Conservation (phyloP, 1,140 invertebrate species). For the Psilanteris sp. region DNA sequence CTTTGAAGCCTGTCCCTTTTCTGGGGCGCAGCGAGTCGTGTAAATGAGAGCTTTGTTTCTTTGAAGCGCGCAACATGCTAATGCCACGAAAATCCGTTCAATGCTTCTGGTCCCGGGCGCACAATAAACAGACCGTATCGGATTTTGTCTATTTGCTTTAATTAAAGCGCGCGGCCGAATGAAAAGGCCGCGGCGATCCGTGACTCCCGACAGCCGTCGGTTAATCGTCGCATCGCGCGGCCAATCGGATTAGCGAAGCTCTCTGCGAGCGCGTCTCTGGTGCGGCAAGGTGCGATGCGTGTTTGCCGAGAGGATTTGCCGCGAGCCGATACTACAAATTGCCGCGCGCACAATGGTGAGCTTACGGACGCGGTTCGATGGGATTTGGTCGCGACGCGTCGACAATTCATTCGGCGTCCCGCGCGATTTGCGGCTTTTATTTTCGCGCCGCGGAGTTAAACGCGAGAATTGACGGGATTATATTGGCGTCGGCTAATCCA, state of each 20-base stretch:
- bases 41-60: slow-evolving; percentile 46
- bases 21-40: slow-evolving; percentile 19
- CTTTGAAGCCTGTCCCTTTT: slow-evolving; percentile 42
- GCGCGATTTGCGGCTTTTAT: too few species aligned
- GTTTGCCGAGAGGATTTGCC: slow-evolving; percentile 35
- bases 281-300: slow-evolving; percentile 6
- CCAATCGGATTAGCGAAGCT: slow-evolving; percentile 51
- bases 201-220: slow-evolving; percentile 61
- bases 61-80: slow-evolving; percentile 30
- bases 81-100: slow-evolving; percentile 24
- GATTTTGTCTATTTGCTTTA: slow-evolving; percentile 17
- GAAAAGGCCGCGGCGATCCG: too few species aligned
- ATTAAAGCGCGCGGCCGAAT: slow-evolving; percentile 2
- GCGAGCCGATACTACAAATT: slow-evolving; percentile 24
- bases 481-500: too few species aligned
- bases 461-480: too few species aligned
- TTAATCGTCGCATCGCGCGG: too few species aligned
- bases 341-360: slow-evolving; percentile 22
- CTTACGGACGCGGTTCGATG: slow-evolving; percentile 16
- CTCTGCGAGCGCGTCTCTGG: slow-evolving; percentile 32
- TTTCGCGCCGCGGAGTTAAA: too few species aligned
- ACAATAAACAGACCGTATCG: not conserved
- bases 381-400: slow-evolving; percentile 10
- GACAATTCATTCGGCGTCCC: slow-evolving; percentile 12
- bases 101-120: not conserved